Evolutionary conservation across 1,140 invertebrate species (phyloP), one percentile per base, ranked within the genome.

Genomic region (Drosophila kepulauana): DNA sequence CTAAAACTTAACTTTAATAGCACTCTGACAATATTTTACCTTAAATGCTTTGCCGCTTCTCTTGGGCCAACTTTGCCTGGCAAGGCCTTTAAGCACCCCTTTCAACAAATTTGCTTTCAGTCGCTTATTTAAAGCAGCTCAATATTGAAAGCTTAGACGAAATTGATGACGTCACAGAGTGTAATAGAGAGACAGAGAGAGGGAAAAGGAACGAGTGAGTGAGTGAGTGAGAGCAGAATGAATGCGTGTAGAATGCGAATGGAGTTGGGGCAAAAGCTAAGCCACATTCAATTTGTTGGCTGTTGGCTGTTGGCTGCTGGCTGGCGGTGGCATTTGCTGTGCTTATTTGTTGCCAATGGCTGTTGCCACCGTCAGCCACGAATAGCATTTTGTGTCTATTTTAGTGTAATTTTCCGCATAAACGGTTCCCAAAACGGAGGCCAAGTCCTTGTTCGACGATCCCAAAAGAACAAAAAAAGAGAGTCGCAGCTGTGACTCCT

Each of bases 301-400:
- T 48, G 25, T 43, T 52, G 16, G 16, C 20, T 46, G 35, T 35
- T 16, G 11, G 33, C n/a, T 16, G 20, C 20, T 25, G 64, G 25
- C 52, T 67, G 70, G 8, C 33, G 58, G 6, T 70, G 72, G 67
- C 72, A 75, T 58, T 75, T 52, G 79, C 20, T 48, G 52, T 48
- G 52, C 13, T 69, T 72, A 59, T 81, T 81, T 59, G 62, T 68
- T 66, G 65, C 54, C 66, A 63, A 25, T 4, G 3, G 20, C 20
- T 25, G 35, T 38, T 10, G 65, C 54, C 66, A 64, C 45, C 54
- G 49, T 65, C 58, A 48, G 30, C 65, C 78, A 84, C 77, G 81
- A 88, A 88, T 89, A 88, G 71, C 81, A 81, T 88, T 89, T 88
- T 81, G 85, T 84, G 85, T 89, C 85, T 88, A 88, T 88, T 88